A percentile compares a stretch with the other conserved stretches of the same genome.
These are phyloP conservation scores for Crossocerus cetratus DNA, from an alignment of 2,888 invertebrate genomes.

Conservation along the genomic window DNA sequence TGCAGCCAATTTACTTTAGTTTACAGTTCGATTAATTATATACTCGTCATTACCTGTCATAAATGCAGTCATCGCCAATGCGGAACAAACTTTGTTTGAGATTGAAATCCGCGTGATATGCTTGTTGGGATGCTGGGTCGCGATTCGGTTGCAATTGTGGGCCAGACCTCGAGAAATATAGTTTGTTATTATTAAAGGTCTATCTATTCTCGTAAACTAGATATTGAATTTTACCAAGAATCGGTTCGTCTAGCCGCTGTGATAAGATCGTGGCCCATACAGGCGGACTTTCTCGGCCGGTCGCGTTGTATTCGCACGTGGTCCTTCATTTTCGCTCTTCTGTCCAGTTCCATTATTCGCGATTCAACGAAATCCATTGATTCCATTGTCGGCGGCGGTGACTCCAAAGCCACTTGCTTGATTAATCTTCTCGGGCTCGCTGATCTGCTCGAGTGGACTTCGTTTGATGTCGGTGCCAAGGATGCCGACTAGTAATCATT, in stretches of 20 bases:
- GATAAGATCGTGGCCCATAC: slow-evolving; percentile 77
- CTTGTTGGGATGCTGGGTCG: slow-evolving; percentile 75
- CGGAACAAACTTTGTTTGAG: slow-evolving; percentile 82
- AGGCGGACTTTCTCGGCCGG: slow-evolving; percentile 77
- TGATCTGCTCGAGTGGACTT: slow-evolving; percentile 75
- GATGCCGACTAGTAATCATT: slow-evolving; percentile 55
- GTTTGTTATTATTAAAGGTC: too few relatives aligned
- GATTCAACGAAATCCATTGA: slow-evolving; percentile 61
- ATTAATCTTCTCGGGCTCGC: slow-evolving; percentile 83
- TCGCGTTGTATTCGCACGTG: slow-evolving; percentile 78
- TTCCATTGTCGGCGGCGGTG: slow-evolving; percentile 79
- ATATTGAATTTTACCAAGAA: slow-evolving; percentile 60
- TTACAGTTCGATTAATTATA: background rate
- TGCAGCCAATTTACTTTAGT: slow-evolving; percentile 28
- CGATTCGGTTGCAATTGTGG: slow-evolving; percentile 69
- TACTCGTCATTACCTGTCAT: slow-evolving; percentile 79
- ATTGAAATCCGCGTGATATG: slow-evolving; percentile 79
- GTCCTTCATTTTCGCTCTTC: slow-evolving; percentile 65
- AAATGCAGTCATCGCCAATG: slow-evolving; percentile 85
- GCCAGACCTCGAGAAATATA: slow-evolving; percentile 63
- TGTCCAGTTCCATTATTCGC: slow-evolving; percentile 65
- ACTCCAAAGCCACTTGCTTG: slow-evolving; percentile 84
- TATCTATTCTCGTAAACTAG: background rate
- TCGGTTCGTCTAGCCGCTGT: slow-evolving; percentile 72
- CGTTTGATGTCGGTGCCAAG: slow-evolving; percentile 60